Evolutionary conservation across 53 echinoderm and acorn worm genomes (phyloP).

Genomic region (Antedon mediterranea): DNA sequence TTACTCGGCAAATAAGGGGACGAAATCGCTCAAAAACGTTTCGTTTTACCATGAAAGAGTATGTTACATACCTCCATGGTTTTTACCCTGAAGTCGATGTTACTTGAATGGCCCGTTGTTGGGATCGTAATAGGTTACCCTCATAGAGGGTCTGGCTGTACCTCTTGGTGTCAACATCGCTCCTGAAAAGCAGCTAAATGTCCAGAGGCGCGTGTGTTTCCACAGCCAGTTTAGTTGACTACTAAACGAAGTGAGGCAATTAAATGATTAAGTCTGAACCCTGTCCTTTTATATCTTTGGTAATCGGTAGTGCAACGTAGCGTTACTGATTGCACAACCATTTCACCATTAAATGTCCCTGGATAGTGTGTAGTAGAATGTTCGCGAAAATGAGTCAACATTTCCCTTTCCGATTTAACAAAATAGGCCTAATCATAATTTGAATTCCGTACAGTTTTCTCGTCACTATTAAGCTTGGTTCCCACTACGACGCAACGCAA

Average conservation of each 20-base stretch:
- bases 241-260: not conserved
- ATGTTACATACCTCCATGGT: too few relatives aligned
- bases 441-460: too few relatives aligned
- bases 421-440: too few relatives aligned
- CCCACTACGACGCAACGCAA: too few relatives aligned
- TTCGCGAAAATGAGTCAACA: too few relatives aligned
- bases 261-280: too few relatives aligned
- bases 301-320: not conserved
- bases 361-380: too few relatives aligned
- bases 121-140: not conserved
- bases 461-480: too few relatives aligned
- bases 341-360: not conserved
- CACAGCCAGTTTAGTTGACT: not conserved
- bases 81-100: not conserved
- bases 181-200: not conserved
- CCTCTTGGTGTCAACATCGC: slow-evolving; percentile 1
- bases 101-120: not conserved
- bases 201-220: not conserved
- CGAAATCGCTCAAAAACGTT: not conserved
- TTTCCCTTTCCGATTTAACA: too few relatives aligned
- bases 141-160: not conserved
- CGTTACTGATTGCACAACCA: not conserved
- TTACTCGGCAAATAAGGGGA: not conserved
- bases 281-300: not conserved
- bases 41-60: too few relatives aligned